phyloP scores from a whole-genome alignment of 2,797 vertebrate genomes.

The Leucoraja ocellata region DNA sequence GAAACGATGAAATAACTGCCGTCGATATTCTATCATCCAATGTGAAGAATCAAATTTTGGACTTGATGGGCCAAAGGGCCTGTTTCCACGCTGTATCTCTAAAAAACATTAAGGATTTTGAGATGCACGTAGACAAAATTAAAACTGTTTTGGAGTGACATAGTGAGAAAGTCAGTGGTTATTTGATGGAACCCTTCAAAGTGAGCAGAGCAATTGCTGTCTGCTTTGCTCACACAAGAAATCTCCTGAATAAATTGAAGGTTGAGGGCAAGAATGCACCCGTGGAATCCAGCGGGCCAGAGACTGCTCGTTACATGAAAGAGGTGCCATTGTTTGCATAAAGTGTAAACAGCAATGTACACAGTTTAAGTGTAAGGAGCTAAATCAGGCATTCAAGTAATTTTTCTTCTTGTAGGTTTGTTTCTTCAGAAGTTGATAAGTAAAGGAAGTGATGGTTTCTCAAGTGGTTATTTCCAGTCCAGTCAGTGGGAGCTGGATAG shows the following conservation, averaged over 20 bases:
- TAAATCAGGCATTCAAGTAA: constrained; percentile 44
- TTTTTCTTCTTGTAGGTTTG: constrained; percentile 52
- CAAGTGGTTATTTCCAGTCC: constrained; percentile 48
- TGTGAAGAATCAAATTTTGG: too few species aligned
- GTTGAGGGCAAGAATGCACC: constrained; percentile 18
- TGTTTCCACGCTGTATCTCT: too few species aligned
- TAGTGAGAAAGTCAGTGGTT: background rate
- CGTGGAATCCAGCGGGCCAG: constrained; percentile 19
- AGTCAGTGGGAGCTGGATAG: constrained; percentile 45
- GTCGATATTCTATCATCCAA: too few species aligned
- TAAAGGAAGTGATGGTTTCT: constrained; percentile 49
- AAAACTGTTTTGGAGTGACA: background rate
- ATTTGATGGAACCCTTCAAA: constrained; percentile 22
- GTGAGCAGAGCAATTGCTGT: too few species aligned
- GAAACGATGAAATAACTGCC: too few species aligned
- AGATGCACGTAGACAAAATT: background rate
- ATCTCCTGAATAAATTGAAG: constrained; percentile 15
- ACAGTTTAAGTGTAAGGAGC: constrained; percentile 37
- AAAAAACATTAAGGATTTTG: background rate
- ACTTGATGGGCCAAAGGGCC: too few species aligned
- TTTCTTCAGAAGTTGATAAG: constrained; percentile 52
- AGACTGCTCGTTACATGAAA: constrained; percentile 23
- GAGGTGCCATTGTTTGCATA: constrained; percentile 35
- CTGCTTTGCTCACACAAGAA: constrained; percentile 26
- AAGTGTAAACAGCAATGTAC: constrained; percentile 33